phyloP scores from a whole-genome alignment of 1,140 invertebrate genomes.

The Scaptodrosophila lebanonensis region DNA sequence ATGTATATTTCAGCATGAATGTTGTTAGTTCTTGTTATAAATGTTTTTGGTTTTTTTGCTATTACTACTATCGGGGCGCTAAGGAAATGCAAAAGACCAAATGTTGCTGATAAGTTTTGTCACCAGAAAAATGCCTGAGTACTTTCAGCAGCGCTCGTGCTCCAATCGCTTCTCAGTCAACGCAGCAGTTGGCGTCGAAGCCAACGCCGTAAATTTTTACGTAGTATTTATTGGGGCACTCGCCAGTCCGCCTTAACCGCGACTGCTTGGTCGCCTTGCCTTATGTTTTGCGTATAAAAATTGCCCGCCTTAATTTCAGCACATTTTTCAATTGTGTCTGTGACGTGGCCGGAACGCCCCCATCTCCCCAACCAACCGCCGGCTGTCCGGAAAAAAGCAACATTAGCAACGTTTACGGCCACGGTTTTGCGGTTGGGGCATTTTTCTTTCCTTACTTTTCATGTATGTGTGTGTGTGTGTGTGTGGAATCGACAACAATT shows the following conservation, averaged over 20 bases:
- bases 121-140: slow-evolving; percentile 27
- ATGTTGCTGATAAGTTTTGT: slow-evolving; percentile 62
- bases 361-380: no score
- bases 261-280: background rate
- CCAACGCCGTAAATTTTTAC: slow-evolving; percentile 61
- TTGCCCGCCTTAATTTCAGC: slow-evolving; percentile 20
- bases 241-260: background rate
- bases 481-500: slow-evolving; percentile 1
- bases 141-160: no score
- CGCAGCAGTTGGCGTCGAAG: slow-evolving; percentile 18
- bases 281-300: slow-evolving; percentile 31
- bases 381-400: background rate
- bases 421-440: slow-evolving; percentile 29
- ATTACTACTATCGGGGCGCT: slow-evolving; percentile 15
- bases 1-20: slow-evolving; percentile 21
- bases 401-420: background rate
- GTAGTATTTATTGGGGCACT: slow-evolving; percentile 9
- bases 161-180: slow-evolving; percentile 28
- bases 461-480: background rate
- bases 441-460: background rate
- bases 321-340: slow-evolving; percentile 53
- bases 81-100: slow-evolving; percentile 32
- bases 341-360: no score
- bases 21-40: slow-evolving; percentile 31
- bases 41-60: slow-evolving; percentile 11